These are phyloP conservation scores for Sipha maydis DNA, from an alignment of 2,888 invertebrate species.

Conservation along the genomic window DNA sequence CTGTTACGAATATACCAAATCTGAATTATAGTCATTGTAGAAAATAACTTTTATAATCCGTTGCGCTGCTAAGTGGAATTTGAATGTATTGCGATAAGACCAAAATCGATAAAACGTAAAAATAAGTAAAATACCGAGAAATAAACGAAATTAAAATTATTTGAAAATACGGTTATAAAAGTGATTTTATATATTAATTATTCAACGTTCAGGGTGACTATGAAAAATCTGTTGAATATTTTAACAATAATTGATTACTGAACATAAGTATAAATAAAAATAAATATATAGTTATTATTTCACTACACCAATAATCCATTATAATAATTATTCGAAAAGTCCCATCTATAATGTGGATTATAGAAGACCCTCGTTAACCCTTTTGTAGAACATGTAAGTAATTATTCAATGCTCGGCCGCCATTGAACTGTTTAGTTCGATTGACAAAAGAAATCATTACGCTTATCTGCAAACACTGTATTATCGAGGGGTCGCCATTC, in stretches of 20 bases:
- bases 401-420: slow-evolving; percentile 32
- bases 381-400: slow-evolving; percentile 47
- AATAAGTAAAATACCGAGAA: too few relatives aligned
- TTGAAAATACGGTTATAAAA: too few relatives aligned
- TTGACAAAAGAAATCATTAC: slow-evolving; percentile 56
- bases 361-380: slow-evolving; percentile 40
- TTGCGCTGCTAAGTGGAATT: too few relatives aligned
- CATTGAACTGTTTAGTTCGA: slow-evolving; percentile 33
- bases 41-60: too few relatives aligned
- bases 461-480: slow-evolving; percentile 45
- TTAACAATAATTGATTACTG: background rate
- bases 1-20: too few relatives aligned
- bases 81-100: too few relatives aligned
- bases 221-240: background rate
- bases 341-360: slow-evolving; percentile 28
- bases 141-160: too few relatives aligned
- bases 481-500: slow-evolving; percentile 17
- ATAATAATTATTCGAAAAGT: slow-evolving; percentile 30
- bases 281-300: background rate
- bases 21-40: too few relatives aligned
- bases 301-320: background rate
- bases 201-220: too few relatives aligned
- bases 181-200: too few relatives aligned
- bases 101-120: too few relatives aligned
- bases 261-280: background rate